These are phyloP conservation scores for Semibalanus balanoides DNA, from an alignment of 1,140 invertebrate species.

Conservation along the genomic window DNA sequence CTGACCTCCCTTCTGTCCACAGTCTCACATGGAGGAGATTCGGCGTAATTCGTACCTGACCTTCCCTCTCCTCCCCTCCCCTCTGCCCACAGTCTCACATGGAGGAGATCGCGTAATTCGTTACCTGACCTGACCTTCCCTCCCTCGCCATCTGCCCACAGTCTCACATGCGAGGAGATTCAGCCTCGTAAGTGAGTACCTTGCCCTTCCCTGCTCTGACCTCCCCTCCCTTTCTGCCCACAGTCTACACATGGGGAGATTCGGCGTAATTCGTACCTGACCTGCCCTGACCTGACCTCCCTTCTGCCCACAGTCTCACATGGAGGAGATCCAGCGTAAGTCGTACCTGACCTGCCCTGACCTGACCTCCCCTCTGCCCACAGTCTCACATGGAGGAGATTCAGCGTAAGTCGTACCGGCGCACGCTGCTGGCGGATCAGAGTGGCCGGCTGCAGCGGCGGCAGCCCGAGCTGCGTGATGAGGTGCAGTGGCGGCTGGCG, in stretches of 20 bases:
- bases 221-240: no score
- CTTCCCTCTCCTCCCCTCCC: no score
- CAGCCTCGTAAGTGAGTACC: no score
- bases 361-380: constrained; percentile 24
- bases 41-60: no score
- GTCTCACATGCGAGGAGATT: no score
- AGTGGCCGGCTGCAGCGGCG: constrained; percentile 51
- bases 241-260: no score
- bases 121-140: no score
- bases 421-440: constrained; percentile 61
- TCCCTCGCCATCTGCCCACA: no score
- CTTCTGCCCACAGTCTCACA: background rate
- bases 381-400: constrained; percentile 59
- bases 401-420: constrained; percentile 48
- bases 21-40: no score
- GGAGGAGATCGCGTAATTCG: constrained; percentile 6
- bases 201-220: no score
- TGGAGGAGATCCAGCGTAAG: constrained; percentile 3
- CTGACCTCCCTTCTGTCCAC: no score
- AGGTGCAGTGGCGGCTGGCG: constrained; percentile 53
- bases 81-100: background rate
- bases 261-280: constrained; percentile 49
- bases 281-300: no score
- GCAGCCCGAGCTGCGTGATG: constrained; percentile 53
- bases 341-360: constrained; percentile 21